Evolutionary conservation across 2,888 invertebrate species (phyloP), one percentile per base, ranked within the genome.

Genomic region (Nesidiocoris tenuis): DNA sequence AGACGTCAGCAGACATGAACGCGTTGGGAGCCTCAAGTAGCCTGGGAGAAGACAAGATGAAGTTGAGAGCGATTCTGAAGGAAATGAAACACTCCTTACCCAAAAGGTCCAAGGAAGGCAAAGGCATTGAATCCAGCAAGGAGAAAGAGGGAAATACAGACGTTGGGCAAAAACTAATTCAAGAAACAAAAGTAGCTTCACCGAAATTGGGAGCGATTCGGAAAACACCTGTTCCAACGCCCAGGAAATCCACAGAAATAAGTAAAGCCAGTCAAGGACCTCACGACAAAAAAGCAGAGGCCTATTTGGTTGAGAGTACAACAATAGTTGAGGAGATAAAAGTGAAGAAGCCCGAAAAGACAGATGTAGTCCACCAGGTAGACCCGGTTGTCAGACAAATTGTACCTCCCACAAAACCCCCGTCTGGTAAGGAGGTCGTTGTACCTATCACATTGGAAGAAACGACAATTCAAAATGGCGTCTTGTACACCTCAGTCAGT

Each of bases 11-110:
- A 0, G 65, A 65, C n/a, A 23, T 68, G 78, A 39, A 39, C 5
- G 39, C 3, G 3, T 3, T 7, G 3, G 39, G 39, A 3, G 3
- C 39, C 2, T 56, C 64, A 12, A 55, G 23, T 9, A 65, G 65
- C 19, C 56, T 57, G 17, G 68, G 61, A 39, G 76, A 75, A 55
- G 76, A 76, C 24, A 76, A 61, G 65, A 70, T 25, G 61, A 78
- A 84, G 82, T 83, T 91, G 24, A 89, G 88, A 82, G 89, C 90
- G 83, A 90, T 91, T 87, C 83, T 91, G 78, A 91, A 90, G 81
- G 91, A 91, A 85, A 91, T 91, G 89, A 91, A 91, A 83, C 88
- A 91, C 82, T 91, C 91, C 12, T 83, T 91, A 77, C 90, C 90
- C 0, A 89, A 88, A 81, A 86, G 87, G 80, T 67, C 77, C 23